Conservation (phyloP, 2,797 vertebrate genomes). For the Peromyscus melanophrys region DNA sequence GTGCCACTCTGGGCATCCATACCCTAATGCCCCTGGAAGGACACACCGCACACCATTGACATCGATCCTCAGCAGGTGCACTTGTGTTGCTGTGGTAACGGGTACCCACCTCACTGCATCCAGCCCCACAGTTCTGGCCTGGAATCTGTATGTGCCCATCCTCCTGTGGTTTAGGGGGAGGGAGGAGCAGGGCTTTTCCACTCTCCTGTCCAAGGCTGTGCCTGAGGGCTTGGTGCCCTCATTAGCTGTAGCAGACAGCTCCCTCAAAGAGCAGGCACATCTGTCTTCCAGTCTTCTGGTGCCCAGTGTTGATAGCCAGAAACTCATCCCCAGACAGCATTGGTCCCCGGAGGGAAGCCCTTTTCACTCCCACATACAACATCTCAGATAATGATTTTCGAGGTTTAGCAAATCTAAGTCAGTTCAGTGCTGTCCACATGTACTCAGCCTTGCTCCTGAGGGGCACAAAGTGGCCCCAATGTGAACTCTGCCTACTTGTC, state of each 20-base stretch:
- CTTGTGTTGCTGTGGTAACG: conserved; percentile 73
- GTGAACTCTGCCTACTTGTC: background rate
- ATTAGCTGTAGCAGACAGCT: conserved; percentile 66
- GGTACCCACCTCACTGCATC: conserved; percentile 9
- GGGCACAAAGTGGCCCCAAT: background rate
- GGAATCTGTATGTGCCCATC: background rate
- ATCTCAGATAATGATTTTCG: background rate
- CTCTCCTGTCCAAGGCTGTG: conserved; percentile 67
- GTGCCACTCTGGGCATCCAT: background rate
- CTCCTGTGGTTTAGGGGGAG: background rate
- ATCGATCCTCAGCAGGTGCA: conserved; percentile 36
- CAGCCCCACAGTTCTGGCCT: background rate
- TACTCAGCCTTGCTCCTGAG: background rate
- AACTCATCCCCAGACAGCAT: background rate
- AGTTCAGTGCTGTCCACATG: background rate
- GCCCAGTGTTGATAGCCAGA: background rate
- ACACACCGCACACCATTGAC: background rate
- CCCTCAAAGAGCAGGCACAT: background rate
- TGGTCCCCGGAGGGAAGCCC: background rate
- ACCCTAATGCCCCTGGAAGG: conserved; percentile 30
- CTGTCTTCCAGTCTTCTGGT: conserved; percentile 35
- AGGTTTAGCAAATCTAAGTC: background rate
- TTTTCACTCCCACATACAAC: background rate
- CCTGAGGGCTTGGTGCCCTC: conserved; percentile 50
- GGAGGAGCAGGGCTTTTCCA: background rate